A percentile compares a stretch with the other conserved stretches of the same genome.
phyloP scores from a whole-genome alignment of 2,797 vertebrate species.

The Dendrocincla fuliginosa region DNA sequence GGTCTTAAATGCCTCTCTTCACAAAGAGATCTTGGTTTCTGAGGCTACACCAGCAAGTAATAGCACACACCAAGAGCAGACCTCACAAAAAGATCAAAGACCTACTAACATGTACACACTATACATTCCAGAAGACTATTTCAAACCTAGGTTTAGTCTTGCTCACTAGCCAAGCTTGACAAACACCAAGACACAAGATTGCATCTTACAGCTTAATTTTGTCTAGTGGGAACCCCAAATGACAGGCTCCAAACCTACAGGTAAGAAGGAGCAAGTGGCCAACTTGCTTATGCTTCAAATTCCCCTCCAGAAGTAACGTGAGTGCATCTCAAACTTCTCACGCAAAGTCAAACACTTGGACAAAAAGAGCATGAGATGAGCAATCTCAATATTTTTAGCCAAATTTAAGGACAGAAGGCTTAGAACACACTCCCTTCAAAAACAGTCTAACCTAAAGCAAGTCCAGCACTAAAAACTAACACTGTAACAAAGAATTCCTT shows the following conservation, averaged over 20 bases:
- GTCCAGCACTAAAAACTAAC: not conserved
- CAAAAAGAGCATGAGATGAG: not conserved
- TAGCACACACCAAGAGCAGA: not conserved
- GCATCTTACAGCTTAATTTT: not conserved
- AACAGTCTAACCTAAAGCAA: not conserved
- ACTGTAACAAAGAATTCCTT: not conserved
- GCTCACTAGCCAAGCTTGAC: not conserved
- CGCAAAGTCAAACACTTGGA: not conserved
- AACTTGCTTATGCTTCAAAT: not conserved
- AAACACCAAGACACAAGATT: not conserved
- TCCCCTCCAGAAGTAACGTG: accelerated
- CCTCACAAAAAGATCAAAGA: not conserved
- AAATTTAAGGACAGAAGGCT: not conserved
- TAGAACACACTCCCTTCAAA: not conserved
- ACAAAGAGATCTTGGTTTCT: not conserved
- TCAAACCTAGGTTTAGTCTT: not conserved
- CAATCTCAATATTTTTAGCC: not conserved
- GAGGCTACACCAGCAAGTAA: not conserved
- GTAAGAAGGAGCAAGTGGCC: not conserved
- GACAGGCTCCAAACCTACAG: not conserved
- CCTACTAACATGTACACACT: accelerated
- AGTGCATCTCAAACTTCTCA: not conserved
- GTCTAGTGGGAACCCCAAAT: not conserved
- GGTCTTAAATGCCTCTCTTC: not conserved
- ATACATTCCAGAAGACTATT: not conserved